A percentile compares a stretch with the other conserved stretches of the same genome.
Conservation (phyloP, 2,888 invertebrate genomes). For the Pollenia labialis region DNA sequence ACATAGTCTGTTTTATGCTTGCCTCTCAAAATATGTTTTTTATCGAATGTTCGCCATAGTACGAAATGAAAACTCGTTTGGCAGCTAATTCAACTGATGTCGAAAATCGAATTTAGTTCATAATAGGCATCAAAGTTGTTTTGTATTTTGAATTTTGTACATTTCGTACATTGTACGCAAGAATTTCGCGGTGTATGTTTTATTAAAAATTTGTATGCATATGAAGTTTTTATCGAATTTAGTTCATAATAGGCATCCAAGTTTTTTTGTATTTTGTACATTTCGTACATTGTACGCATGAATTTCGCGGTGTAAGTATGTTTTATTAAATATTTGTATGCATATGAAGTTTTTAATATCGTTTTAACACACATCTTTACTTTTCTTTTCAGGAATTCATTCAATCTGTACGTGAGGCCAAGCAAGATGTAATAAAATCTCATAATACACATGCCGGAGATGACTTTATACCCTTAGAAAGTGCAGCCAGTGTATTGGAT, state of each 20-base stretch:
- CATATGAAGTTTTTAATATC: too few relatives aligned
- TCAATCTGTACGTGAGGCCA: constrained; percentile 84
- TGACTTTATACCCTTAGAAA: constrained; percentile 77
- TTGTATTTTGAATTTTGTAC: neutral
- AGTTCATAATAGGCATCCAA: neutral
- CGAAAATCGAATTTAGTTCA: too few relatives aligned
- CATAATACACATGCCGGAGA: constrained; percentile 78
- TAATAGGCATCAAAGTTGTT: neutral
- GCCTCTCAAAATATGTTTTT: too few relatives aligned
- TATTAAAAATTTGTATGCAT: too few relatives aligned
- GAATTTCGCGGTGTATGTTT: neutral
- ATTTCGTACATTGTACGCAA: neutral
- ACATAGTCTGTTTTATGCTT: too few relatives aligned
- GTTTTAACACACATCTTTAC: too few relatives aligned
- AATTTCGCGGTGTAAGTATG: neutral
- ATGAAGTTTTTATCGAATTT: too few relatives aligned
- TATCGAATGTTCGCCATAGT: too few relatives aligned
- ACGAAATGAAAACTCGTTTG: too few relatives aligned
- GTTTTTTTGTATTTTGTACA: neutral
- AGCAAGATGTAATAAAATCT: constrained; percentile 80
- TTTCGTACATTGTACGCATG: neutral
- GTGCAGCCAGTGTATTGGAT: constrained; percentile 85
- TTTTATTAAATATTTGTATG: too few relatives aligned
- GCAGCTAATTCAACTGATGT: too few relatives aligned
- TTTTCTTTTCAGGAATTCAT: constrained; percentile 85